A percentile compares a stretch with the other conserved stretches of the same genome.
phyloP scores from a whole-genome alignment of 1,140 invertebrate species.

The Wiebesia pumilae region DNA sequence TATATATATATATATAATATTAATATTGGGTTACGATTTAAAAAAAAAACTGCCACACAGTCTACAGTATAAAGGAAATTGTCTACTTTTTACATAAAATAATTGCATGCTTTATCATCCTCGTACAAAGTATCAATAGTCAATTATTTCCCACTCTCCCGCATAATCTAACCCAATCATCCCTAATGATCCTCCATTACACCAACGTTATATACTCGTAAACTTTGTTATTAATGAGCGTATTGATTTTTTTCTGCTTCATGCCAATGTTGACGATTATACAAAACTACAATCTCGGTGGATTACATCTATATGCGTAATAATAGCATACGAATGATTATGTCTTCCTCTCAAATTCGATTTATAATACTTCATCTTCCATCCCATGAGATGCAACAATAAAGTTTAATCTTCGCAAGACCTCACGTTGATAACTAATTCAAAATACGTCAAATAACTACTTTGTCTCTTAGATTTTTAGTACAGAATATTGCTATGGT shows the following conservation, averaged over 20 bases:
- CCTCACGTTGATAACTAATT: not conserved
- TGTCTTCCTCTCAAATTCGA: not conserved
- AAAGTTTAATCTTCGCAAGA: not conserved
- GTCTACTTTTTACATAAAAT: not conserved
- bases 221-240: constrained; percentile 10
- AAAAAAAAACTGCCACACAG: not conserved
- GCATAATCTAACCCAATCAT: not conserved
- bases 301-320: not conserved
- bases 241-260: constrained; percentile 15
- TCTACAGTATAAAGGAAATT: not conserved
- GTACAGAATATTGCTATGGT: not conserved
- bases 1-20: not conserved
- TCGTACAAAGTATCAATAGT: constrained; percentile 37
- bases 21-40: not conserved
- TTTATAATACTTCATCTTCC: not conserved
- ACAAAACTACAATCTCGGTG: not conserved
- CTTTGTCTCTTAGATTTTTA: not conserved
- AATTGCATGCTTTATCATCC: constrained; percentile 22
- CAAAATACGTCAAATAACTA: not conserved
- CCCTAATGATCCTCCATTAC: constrained; percentile 13
- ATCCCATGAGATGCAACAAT: not conserved
- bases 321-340: not conserved
- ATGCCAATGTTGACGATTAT: not conserved
- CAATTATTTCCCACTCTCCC: not conserved
- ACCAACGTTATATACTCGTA: not conserved